phyloP scores from a whole-genome alignment of 2,113 vertebrate genomes.

The Limnothrissa miodon region DNA sequence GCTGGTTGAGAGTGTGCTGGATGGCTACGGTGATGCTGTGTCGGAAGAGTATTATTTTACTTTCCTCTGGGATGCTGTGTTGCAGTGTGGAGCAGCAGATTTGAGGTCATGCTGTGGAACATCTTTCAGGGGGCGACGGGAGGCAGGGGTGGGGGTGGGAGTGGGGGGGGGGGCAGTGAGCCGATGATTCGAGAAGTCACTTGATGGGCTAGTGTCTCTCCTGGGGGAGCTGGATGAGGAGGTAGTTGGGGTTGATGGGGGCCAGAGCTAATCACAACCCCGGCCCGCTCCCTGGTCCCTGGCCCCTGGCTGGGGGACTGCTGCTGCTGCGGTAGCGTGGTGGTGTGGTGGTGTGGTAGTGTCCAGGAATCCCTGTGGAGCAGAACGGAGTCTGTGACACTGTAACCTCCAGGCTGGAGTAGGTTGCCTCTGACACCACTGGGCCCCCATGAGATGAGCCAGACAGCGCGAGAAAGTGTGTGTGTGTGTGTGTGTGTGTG shows the following conservation, averaged over 20 bases:
- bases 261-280: slow-evolving; percentile 49
- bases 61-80: slow-evolving; percentile 14
- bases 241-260: neutral
- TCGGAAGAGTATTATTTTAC: neutral
- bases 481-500: slow-evolving; percentile 10
- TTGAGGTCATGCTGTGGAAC: slow-evolving; percentile 4
- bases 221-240: neutral
- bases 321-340: neutral
- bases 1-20: neutral
- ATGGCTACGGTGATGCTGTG: neutral
- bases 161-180: neutral
- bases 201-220: neutral
- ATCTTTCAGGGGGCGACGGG: slow-evolving; percentile 5
- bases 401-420: slow-evolving; percentile 35
- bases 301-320: slow-evolving; percentile 36
- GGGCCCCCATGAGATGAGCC: neutral
- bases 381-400: slow-evolving; percentile 32
- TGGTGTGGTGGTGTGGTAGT: neutral
- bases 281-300: slow-evolving; percentile 47
- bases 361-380: slow-evolving; percentile 34
- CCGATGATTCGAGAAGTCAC: neutral
- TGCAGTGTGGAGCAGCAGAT: neutral
- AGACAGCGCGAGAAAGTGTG: neutral
- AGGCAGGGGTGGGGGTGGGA: neutral
- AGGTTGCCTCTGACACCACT: slow-evolving; percentile 18